Base-by-base conservation (phyloP, 2,113 vertebrate genomes). In the Dryoscopus gambensis region DNA sequence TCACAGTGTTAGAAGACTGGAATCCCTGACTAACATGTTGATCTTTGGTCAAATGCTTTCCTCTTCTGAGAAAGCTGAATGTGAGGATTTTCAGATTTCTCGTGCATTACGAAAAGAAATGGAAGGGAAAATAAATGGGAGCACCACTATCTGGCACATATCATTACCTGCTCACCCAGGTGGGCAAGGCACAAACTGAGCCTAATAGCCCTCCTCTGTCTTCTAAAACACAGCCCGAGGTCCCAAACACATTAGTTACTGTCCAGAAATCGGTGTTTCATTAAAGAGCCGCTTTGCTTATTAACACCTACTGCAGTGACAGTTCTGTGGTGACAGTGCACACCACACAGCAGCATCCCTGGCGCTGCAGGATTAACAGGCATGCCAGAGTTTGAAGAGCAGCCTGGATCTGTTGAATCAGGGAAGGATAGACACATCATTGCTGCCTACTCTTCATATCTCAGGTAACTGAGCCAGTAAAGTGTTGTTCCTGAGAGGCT, bases 91-190 rank as follows among this genome's bases (percentile, higher is more conserved):
- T 46, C 30, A 89, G 75, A 94, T 73, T 95, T 89, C 46, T 60
- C 49, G 16, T 93, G 35, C 35, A 33, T 86, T 93, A 92, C 46
- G 74, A 73, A 96, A 96, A 92, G 57, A 97, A 97, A 93, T 75
- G 85, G 68, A 90, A 79, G 35, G 49, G 75, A 78, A 97, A 97
- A 92, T 57, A 97, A 97, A 96, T 93, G 87, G 71, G 85, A 77
- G 40, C 53, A 3, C 86, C 87, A 57, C 28, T 85, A n/a, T 75
- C 80, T 82, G 63, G 52, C 55, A 85, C 7, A 40, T 44, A 39
- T 79, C 93, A 91, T 96, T 97, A 76, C 73, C 59, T 83, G 35
- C 79, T 96, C 49, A 80, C 40, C 85, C 13, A 5, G 67, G 44
- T 64, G 60, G 65, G 71, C 91, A 81, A 44, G 59, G 64, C 78